These are phyloP conservation scores for Cricetomys ansorgei DNA, from an alignment of 2,113 vertebrate species.

Conservation along the genomic window DNA sequence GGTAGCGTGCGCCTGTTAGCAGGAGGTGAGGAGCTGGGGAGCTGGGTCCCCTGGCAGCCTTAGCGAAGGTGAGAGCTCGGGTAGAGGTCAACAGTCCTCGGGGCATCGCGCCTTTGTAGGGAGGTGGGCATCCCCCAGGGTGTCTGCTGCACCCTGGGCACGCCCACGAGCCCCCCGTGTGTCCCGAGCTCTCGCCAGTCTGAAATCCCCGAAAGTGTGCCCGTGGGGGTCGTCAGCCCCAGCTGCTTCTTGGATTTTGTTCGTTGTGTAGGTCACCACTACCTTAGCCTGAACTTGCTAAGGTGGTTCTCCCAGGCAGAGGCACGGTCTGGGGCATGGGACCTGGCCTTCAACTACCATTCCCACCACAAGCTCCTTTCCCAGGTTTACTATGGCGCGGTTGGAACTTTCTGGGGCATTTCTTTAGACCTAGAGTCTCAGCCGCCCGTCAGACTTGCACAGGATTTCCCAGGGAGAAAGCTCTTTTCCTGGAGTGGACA, in stretches of 20 bases:
- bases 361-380: not conserved
- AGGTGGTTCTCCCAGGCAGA: not conserved
- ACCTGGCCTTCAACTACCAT: not conserved
- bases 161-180: too few species aligned
- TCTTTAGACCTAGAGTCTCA: not conserved
- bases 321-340: not conserved
- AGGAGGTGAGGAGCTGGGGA: not conserved
- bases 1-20: not conserved
- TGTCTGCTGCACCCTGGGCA: not conserved
- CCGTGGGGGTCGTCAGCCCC: not conserved
- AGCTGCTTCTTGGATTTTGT: not conserved
- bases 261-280: not conserved
- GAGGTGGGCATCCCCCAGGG: not conserved
- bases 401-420: slow-evolving; percentile 49
- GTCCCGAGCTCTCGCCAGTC: not conserved
- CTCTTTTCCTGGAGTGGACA: not conserved
- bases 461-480: not conserved
- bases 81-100: not conserved
- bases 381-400: not conserved
- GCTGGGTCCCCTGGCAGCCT: not conserved
- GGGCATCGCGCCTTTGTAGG: not conserved
- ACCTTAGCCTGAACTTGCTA: not conserved
- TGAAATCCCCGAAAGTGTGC: not conserved
- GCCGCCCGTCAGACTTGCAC: not conserved
- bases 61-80: slow-evolving; percentile 11